Evolutionary conservation across 23 tunicate species (phyloP).

Genomic region (Aplidium turbinatum): DNA sequence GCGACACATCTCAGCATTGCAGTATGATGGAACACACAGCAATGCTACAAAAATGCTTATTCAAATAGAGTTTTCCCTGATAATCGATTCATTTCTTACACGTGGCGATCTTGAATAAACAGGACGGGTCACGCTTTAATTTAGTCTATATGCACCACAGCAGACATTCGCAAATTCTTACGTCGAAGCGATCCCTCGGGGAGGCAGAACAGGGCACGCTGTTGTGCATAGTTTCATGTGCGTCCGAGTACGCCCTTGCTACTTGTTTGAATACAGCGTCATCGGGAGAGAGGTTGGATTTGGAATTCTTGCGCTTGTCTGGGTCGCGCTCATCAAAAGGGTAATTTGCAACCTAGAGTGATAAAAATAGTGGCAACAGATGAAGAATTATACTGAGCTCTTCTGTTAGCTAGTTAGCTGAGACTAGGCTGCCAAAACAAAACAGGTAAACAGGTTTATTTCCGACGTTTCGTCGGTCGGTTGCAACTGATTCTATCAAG

Average conservation of each 20-base stretch:
- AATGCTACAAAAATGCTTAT: no score
- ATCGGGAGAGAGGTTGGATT: conserved; percentile 54
- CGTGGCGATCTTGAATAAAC: no score
- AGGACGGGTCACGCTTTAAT: no score
- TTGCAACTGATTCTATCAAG: no score
- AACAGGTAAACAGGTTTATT: background rate
- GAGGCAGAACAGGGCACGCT: conserved; percentile 53
- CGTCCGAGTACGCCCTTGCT: conserved; percentile 63
- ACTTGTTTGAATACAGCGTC: conserved; percentile 72
- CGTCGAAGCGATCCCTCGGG: conserved; percentile 25
- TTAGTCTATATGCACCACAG: no score
- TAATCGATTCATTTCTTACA: no score
- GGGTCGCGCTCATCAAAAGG: conserved; percentile 77
- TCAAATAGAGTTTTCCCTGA: no score
- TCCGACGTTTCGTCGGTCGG: background rate
- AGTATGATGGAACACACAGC: no score
- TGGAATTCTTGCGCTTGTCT: background rate
- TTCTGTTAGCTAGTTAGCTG: background rate
- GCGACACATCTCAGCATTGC: no score
- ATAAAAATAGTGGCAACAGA: background rate
- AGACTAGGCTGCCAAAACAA: background rate
- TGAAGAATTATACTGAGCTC: background rate
- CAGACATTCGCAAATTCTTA: no score
- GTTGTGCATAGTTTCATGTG: conserved; percentile 61
- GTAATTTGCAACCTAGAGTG: conserved; percentile 81